A percentile compares a stretch with the other conserved stretches of the same genome.
These are phyloP conservation scores for Montipora capitata DNA, from an alignment of 92 coral and sea anemone genomes.

Conservation along the genomic window DNA sequence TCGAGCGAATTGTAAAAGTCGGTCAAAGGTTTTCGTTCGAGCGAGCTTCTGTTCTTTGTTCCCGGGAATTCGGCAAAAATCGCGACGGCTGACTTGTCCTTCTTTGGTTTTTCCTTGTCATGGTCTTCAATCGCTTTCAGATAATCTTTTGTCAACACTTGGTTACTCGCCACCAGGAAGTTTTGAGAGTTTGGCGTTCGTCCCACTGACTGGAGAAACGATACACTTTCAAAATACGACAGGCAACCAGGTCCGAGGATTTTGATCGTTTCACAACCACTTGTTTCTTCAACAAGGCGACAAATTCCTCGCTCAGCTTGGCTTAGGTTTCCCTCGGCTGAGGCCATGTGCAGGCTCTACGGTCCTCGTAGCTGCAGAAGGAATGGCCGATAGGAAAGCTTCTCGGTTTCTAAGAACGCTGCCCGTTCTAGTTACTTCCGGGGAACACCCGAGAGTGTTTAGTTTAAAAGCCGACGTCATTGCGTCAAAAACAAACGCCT, in stretches of 20 bases:
- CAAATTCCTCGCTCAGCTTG: background rate
- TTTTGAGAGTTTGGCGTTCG: background rate
- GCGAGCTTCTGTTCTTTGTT: background rate
- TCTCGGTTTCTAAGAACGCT: too few species aligned
- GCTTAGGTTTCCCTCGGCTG: background rate
- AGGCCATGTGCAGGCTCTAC: background rate
- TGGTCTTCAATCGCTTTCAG: conserved; percentile 12
- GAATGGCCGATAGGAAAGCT: too few species aligned
- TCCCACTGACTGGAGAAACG: conserved; percentile 16
- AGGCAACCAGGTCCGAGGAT: conserved; percentile 28
- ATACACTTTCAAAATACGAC: background rate
- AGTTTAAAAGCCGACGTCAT: background rate
- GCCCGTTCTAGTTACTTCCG: conserved; percentile 36
- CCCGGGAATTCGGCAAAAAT: conserved; percentile 19
- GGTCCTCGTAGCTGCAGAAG: background rate
- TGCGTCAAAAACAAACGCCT: background rate
- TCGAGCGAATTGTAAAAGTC: conserved; percentile 17
- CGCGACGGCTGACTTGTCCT: background rate
- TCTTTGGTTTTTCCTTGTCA: background rate
- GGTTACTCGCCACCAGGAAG: conserved; percentile 15
- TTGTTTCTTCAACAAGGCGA: conserved; percentile 44
- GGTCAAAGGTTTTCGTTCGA: conserved; percentile 14
- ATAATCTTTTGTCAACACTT: conserved; percentile 2
- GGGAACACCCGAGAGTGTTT: conserved; percentile 42
- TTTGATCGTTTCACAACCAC: conserved; percentile 5